Evolutionary conservation across 2,888 invertebrate genomes (phyloP), one percentile per base, ranked within the genome.

Genomic region (Odontocerum albicorne): DNA sequence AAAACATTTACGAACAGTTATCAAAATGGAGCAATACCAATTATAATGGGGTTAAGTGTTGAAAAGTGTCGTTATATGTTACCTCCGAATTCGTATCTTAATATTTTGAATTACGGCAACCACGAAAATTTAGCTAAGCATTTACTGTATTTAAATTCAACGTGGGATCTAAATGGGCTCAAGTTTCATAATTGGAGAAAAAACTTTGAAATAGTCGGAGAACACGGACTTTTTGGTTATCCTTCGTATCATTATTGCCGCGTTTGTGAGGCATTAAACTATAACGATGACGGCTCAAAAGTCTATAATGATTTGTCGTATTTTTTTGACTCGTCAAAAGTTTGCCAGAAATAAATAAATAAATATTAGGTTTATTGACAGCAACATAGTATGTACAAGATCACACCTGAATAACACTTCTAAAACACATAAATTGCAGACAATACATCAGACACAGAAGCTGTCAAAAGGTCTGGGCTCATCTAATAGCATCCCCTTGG

Each of bases 1-100:
- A 88, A 89, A 66, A 66, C 81, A 1, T 88, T 83, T 70, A 82
- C 84, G 75, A 79, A 87, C 62, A 84, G 82, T 0, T 86, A 80
- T 62, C 64, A 69, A 1, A 85, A 84, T 66, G 77, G 79, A 12
- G 74, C 84, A 0, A 79, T 87, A 22, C 87, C 87, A 0, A 69
- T 87, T 2, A 81, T 87, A 35, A 81, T 85, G 79, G 87, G 87
- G 0, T 75, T 83, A 2, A 65, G 74, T 1, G 66, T 62, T 33
- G 55, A 49, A 40, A 67, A 73, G 64, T 74, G 84, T 61, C 64
- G 70, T 17, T 71, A 65, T 32, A 64, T 86, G 4, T 66, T 87
- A 22, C 87, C 87, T 0, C 83, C 85, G 0, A 66, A 75, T 51
- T 87, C 87, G 0, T 87, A 75, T 65, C 65, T 88, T 27, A 80